Evolutionary conservation across 2,888 invertebrate species (phyloP).

Genomic region (Smittia aterrima): DNA sequence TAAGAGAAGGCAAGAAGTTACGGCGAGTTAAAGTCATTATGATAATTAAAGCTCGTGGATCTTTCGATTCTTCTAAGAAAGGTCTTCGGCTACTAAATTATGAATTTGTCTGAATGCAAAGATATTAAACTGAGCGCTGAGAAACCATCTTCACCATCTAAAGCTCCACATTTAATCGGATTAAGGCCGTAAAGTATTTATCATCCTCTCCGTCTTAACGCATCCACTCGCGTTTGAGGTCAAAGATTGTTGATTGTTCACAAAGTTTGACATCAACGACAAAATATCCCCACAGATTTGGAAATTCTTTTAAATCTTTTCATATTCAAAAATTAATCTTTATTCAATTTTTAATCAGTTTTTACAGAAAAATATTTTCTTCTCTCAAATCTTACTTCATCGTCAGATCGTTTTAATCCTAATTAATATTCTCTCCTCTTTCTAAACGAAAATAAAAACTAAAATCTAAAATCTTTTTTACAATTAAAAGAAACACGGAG

Average conservation of each 20-base stretch:
- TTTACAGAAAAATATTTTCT: conserved; percentile 11
- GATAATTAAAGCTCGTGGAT: conserved; percentile 25
- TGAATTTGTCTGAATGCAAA: neutral
- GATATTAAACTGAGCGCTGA: neutral
- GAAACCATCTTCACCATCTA: conserved; percentile 34
- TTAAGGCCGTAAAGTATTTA: conserved; percentile 36
- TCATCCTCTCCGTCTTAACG: conserved; percentile 3
- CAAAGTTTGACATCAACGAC: no score
- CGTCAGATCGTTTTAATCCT: neutral
- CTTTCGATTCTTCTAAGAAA: neutral
- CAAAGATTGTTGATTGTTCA: no score
- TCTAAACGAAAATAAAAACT: neutral
- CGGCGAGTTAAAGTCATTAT: conserved; percentile 27
- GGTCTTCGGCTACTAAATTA: conserved; percentile 33
- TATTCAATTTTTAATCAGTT: conserved; percentile 22
- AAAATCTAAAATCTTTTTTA: neutral
- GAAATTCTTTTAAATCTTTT: neutral
- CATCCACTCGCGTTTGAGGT: no score
- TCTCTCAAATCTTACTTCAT: conserved; percentile 7
- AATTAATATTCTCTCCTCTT: conserved; percentile 7
- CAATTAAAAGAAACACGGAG: conserved; percentile 7
- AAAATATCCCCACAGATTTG: neutral
- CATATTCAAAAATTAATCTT: conserved; percentile 4
- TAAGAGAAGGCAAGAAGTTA: neutral
- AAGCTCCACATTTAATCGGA: conserved; percentile 29